Base-by-base conservation (phyloP, 2,797 vertebrate species). In the Odontamblyopus rebecca region DNA sequence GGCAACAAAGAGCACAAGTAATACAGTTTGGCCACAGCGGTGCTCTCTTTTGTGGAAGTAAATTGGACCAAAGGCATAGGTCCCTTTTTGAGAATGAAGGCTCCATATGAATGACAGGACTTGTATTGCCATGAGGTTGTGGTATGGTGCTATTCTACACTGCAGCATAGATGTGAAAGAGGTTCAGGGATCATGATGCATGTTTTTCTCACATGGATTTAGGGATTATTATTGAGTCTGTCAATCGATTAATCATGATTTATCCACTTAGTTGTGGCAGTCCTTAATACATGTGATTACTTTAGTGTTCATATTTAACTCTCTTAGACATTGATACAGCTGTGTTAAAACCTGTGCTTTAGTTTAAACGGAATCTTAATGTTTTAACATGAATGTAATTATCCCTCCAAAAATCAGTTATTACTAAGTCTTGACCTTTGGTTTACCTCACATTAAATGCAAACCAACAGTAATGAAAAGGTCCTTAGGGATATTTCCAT, bases 1-100 rank as follows among this genome's bases (percentile, higher is more conserved):
- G 74, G 26, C 70, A 62, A 51, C 69, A 35, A 9, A 56, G 53
- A n/a, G 60, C 4, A 13, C n/a, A 60, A 65, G 54, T 29, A 35
- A 75, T 57, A 30, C 23, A 44, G 61, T 27, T 60, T 9, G 19
- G 23, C 29, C 32, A 12, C 18, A n/a, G 23, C 13, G 23, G 5
- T 72, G 54, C 29, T 1, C 6, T 64, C 16, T 54, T 16, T 44
- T 62, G 61, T 63, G 18, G 51, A 2, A 15, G 18, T 35, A 38
- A 23, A 13, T 8, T 71, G 62, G 44, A 51, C 3, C 38, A 38
- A 27, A 29, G 18, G 60, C 30, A 32, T 19, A 32, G 30, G 18
- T 61, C 60, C 6, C 18, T 38, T 63, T 35, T 44, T 44, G 61
- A 63, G n/a, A 23, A 23, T 12, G n/a, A 44, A 11, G 32, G 5